Percentiles rank a stretch among this genome's conserved stretches.
phyloP scores from a whole-genome alignment of 2,797 vertebrate genomes.

The Podarcis lilfordi region DNA sequence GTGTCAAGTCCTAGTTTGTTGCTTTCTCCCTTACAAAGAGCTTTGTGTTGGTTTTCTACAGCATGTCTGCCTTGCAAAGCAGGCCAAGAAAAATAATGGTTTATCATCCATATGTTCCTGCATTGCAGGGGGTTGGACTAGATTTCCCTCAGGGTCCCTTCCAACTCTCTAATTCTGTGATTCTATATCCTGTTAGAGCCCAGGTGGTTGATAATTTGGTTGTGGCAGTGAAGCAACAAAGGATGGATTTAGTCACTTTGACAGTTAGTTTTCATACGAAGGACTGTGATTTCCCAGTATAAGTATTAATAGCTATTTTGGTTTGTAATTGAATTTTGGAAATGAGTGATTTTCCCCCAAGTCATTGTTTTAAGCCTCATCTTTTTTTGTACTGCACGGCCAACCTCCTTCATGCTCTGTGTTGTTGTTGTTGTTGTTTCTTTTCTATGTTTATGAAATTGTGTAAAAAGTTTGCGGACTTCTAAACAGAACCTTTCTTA shows the following conservation, averaged over 20 bases:
- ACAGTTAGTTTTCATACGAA: background rate
- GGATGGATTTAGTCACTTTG: constrained; percentile 4
- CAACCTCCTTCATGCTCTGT: background rate
- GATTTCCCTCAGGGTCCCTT: no score
- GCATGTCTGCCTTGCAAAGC: constrained; percentile 1
- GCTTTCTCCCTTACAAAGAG: constrained; percentile 36
- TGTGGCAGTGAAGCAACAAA: constrained; percentile 33
- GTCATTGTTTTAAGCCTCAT: background rate
- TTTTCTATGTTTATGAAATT: background rate
- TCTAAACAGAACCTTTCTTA: background rate
- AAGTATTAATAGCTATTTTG: background rate
- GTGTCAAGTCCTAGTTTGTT: background rate
- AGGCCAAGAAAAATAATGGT: constrained; percentile 21
- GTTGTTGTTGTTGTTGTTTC: background rate
- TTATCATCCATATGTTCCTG: background rate
- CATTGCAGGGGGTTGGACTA: no score
- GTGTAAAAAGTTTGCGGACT: background rate
- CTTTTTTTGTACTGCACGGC: background rate
- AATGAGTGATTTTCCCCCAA: background rate
- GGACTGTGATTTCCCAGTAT: background rate
- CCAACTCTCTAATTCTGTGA: no score
- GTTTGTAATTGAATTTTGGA: background rate
- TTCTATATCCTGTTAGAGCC: constrained; percentile 21
- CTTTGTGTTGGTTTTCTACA: background rate
- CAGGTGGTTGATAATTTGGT: background rate